A percentile compares a stretch with the other conserved stretches of the same genome.
Conservation (phyloP, 2,888 invertebrate genomes). For the Saturnia japonica region DNA sequence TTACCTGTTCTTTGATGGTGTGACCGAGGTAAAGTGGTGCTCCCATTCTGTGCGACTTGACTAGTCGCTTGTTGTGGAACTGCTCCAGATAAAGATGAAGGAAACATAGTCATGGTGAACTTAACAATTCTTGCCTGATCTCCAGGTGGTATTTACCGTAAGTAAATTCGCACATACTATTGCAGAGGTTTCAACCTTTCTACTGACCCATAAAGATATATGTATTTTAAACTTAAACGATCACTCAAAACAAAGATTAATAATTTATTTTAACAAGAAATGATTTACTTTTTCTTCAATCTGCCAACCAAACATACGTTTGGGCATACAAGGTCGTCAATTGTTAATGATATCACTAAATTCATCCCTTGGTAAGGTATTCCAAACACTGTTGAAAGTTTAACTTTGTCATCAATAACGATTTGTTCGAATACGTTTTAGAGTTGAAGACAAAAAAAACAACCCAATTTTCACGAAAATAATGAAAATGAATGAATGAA, state of each 20-base stretch:
- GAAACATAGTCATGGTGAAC: slow-evolving; percentile 71
- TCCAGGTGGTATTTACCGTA: slow-evolving; percentile 70
- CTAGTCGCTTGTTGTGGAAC: slow-evolving; percentile 72
- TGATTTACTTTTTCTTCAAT: slow-evolving; percentile 49
- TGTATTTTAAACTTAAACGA: slow-evolving; percentile 25
- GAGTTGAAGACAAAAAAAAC: slow-evolving; percentile 62
- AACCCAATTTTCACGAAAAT: slow-evolving; percentile 63
- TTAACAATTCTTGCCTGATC: slow-evolving; percentile 59
- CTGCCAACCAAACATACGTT: slow-evolving; percentile 59
- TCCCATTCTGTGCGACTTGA: slow-evolving; percentile 74
- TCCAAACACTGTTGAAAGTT: slow-evolving; percentile 19
- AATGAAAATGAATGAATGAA: slow-evolving; percentile 32
- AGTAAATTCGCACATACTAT: slow-evolving; percentile 74
- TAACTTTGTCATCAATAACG: slow-evolving; percentile 14
- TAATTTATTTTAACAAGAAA: slow-evolving; percentile 29
- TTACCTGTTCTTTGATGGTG: slow-evolving; percentile 78
- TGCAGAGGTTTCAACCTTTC: slow-evolving; percentile 44
- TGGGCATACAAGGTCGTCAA: slow-evolving; percentile 63
- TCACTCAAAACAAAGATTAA: slow-evolving; percentile 10
- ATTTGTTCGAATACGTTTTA: slow-evolving; percentile 35
- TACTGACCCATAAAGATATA: slow-evolving; percentile 39
- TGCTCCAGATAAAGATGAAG: slow-evolving; percentile 73
- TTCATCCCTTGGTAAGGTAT: slow-evolving; percentile 32
- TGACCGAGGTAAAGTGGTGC: slow-evolving; percentile 74
- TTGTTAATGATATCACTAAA: slow-evolving; percentile 37